Percentiles rank a stretch among this genome's conserved stretches.
phyloP scores from a whole-genome alignment of 2,797 vertebrate species.

The Myotis pilosus region DNA sequence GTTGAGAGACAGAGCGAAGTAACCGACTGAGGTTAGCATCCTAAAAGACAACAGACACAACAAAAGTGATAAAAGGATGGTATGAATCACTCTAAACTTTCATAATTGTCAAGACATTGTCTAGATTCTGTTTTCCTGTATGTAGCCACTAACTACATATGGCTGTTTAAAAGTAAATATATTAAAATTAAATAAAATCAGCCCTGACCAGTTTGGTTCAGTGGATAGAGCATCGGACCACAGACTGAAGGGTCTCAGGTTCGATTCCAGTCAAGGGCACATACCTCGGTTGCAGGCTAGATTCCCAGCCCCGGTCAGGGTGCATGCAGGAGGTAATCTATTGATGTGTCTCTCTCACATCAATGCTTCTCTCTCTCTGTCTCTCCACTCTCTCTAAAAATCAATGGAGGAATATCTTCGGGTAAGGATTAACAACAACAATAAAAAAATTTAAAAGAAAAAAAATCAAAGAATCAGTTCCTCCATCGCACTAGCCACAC shows the following conservation, averaged over 20 bases:
- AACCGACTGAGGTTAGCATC: slow-evolving; percentile 89
- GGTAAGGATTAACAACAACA: too few relatives aligned
- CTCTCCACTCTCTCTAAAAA: too few relatives aligned
- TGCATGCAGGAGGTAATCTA: too few relatives aligned
- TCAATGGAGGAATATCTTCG: too few relatives aligned
- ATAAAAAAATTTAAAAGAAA: not conserved
- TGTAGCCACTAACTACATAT: not conserved
- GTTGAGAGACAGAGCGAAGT: slow-evolving; percentile 92
- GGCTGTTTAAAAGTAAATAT: slow-evolving; percentile 6
- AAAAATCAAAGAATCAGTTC: not conserved
- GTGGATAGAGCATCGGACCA: too few relatives aligned
- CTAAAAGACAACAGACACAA: slow-evolving; percentile 80
- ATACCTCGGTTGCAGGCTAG: too few relatives aligned
- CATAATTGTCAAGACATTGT: slow-evolving; percentile 31
- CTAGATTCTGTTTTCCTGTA: not conserved
- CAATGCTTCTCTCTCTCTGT: too few relatives aligned
- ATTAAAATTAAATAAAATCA: not conserved
- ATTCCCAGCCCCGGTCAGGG: too few relatives aligned
- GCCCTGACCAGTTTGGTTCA: too few relatives aligned
- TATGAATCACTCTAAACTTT: not conserved
- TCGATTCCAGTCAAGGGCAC: too few relatives aligned
- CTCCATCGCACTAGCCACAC: not conserved
- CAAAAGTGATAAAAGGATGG: slow-evolving; percentile 42
- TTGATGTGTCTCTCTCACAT: too few relatives aligned
- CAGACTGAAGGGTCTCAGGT: too few relatives aligned